phyloP scores from a whole-genome alignment of 2,113 vertebrate genomes.

The Xiphorhynchus elegans region DNA sequence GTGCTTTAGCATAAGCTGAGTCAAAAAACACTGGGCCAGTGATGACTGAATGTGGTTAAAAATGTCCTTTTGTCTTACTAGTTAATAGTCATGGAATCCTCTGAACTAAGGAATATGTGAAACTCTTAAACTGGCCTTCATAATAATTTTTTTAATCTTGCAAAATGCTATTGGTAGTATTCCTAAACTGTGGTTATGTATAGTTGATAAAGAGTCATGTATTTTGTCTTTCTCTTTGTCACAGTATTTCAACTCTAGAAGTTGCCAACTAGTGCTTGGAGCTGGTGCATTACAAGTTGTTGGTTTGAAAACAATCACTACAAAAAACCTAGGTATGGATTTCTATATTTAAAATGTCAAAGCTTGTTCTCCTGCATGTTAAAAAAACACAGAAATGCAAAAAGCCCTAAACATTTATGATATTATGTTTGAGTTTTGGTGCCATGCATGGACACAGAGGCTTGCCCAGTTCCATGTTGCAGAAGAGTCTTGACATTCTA shows the following conservation, averaged over 20 bases:
- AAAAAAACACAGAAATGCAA: background rate
- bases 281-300: conserved; percentile 96
- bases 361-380: background rate
- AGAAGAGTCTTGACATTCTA: background rate
- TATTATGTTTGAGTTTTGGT: background rate
- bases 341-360: background rate
- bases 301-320: conserved; percentile 98
- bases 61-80: background rate
- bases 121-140: background rate
- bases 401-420: background rate
- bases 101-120: background rate
- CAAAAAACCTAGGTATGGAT: conserved; percentile 92
- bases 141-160: background rate
- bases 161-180: background rate
- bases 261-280: conserved; percentile 96
- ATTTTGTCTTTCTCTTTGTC: background rate
- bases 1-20: background rate
- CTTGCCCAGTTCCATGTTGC: background rate
- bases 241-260: conserved; percentile 98
- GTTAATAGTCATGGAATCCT: background rate
- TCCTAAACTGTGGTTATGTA: background rate
- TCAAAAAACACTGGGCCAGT: background rate
- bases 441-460: background rate
- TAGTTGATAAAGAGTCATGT: background rate
- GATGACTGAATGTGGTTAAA: background rate